Evolutionary conservation across 2,797 vertebrate species (phyloP).

Genomic region (Yasuhikotakia modesta): DNA sequence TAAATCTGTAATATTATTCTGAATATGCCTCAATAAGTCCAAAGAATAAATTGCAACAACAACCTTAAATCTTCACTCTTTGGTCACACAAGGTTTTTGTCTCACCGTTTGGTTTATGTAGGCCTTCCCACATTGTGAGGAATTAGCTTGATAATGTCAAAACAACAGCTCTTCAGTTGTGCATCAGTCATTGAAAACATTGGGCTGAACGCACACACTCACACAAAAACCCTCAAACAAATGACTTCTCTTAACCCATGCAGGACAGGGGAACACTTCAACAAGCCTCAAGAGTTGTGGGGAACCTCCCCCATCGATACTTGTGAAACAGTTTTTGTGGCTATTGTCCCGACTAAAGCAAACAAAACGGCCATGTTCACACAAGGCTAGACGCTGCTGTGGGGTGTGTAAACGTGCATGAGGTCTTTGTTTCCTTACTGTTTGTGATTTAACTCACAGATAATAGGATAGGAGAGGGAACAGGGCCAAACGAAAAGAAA

Average conservation of each 20-base stretch:
- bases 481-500: too few species aligned
- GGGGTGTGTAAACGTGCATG: conserved; percentile 32
- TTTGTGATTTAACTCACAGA: conserved; percentile 28
- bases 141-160: conserved; percentile 79
- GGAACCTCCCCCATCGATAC: conserved; percentile 72
- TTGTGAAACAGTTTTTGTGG: conserved; percentile 69
- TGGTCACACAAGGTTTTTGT: too few species aligned
- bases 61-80: too few species aligned
- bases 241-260: conserved; percentile 72
- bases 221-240: conserved; percentile 63
- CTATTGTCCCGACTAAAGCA: conserved; percentile 70
- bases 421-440: conserved; percentile 45
- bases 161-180: conserved; percentile 77
- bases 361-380: conserved; percentile 74
- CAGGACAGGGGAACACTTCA: conserved; percentile 71
- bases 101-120: too few species aligned
- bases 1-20: too few species aligned
- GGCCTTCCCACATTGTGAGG: conserved; percentile 69
- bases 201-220: conserved; percentile 16
- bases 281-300: conserved; percentile 71
- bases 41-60: too few species aligned
- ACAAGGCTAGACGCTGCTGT: conserved; percentile 65
- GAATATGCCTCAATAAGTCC: too few species aligned
- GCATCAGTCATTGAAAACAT: conserved; percentile 69
- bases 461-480: conserved; percentile 33